Evolutionary conservation across 1,140 invertebrate species (phyloP).

Genomic region (Drosophila elegans): DNA sequence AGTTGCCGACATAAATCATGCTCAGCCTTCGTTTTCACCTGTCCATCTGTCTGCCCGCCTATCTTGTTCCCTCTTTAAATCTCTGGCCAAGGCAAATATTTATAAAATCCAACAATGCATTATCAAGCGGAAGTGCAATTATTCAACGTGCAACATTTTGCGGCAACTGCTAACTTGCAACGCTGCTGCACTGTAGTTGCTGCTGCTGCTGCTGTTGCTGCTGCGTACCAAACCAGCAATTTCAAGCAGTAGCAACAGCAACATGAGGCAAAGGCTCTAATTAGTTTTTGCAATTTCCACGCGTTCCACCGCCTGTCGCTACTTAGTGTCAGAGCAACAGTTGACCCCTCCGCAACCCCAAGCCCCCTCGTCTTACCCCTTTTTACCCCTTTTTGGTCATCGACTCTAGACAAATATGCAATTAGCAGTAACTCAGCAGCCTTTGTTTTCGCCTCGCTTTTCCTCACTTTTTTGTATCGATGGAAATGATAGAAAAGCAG

Average conservation of each 20-base stretch:
- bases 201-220: constrained; percentile 19
- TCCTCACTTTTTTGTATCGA: constrained; percentile 58
- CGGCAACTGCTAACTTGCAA: constrained; percentile 60
- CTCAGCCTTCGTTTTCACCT: constrained; percentile 43
- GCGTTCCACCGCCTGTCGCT: constrained; percentile 69
- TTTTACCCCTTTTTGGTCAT: constrained; percentile 27
- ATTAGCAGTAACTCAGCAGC: constrained; percentile 60
- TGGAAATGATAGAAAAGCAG: constrained; percentile 70
- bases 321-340: constrained; percentile 75
- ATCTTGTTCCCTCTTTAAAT: constrained; percentile 5
- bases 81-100: constrained; percentile 71
- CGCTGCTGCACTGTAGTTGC: constrained; percentile 28
- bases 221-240: constrained; percentile 78
- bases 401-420: constrained; percentile 76
- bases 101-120: constrained; percentile 83
- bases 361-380: constrained; percentile 6
- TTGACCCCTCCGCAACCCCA: constrained; percentile 43
- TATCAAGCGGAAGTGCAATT: constrained; percentile 83
- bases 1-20: constrained; percentile 37
- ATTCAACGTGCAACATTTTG: constrained; percentile 83
- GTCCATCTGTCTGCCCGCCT: constrained; percentile 26
- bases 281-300: constrained; percentile 82
- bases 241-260: constrained; percentile 63
- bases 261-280: constrained; percentile 76
- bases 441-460: constrained; percentile 40